A percentile compares a stretch with the other conserved stretches of the same genome.
phyloP scores from a whole-genome alignment of 2,888 invertebrate genomes.

The Tipula vernalis region DNA sequence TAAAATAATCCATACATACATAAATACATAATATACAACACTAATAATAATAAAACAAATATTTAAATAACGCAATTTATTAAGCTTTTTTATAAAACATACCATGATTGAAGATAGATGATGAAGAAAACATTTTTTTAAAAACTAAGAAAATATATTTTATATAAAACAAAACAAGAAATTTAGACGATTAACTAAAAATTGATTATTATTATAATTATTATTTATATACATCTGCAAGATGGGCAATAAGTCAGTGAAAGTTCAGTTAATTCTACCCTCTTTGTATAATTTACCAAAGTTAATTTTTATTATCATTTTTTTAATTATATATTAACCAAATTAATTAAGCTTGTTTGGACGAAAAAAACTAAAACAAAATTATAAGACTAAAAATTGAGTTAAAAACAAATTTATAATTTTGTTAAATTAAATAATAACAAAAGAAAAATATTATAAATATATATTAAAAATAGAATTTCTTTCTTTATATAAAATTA shows the following conservation, averaged over 20 bases:
- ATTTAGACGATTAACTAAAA: neutral
- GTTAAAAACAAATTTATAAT: neutral
- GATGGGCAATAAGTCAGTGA: neutral
- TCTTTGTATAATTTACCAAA: neutral
- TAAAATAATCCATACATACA: neutral
- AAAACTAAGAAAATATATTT: neutral
- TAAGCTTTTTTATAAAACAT: neutral
- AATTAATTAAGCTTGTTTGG: neutral
- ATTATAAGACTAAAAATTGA: neutral
- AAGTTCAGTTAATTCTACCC: neutral
- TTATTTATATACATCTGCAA: neutral
- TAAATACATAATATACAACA: neutral
- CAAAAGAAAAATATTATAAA: neutral
- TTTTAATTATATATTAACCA: neutral
- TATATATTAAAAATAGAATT: neutral
- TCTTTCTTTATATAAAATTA: neutral
- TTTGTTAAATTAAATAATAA: neutral
- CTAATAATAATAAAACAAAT: neutral
- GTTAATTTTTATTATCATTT: neutral
- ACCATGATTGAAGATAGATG: neutral
- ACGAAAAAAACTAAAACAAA: neutral
- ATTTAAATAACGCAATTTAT: neutral
- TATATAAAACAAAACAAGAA: neutral
- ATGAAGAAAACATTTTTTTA: neutral
- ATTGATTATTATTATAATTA: neutral